Conservation (phyloP, 1,140 invertebrate genomes). For the Drosophila eugracilis region DNA sequence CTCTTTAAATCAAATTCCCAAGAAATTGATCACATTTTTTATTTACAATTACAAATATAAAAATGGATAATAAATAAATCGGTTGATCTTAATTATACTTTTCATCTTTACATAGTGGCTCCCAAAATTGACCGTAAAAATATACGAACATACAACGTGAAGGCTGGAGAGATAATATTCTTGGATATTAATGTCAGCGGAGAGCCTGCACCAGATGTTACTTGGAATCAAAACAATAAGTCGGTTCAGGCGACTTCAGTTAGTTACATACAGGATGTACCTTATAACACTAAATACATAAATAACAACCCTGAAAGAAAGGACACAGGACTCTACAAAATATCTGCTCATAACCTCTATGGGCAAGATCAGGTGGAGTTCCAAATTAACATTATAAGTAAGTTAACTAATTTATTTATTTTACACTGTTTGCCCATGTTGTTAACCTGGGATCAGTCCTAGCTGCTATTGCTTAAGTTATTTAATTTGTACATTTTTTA, state of each 20-base stretch:
- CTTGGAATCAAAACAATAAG: slow-evolving; percentile 88
- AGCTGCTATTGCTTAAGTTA: too few species aligned
- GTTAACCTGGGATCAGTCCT: too few species aligned
- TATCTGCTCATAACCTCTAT: slow-evolving; percentile 93
- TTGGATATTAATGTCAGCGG: slow-evolving; percentile 97
- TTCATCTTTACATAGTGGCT: slow-evolving; percentile 89
- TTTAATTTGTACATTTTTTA: not conserved
- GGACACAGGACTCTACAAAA: slow-evolving; percentile 94
- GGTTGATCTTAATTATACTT: slow-evolving; percentile 5
- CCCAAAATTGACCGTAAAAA: slow-evolving; percentile 97
- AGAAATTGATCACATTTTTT: too few species aligned
- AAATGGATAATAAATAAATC: too few species aligned
- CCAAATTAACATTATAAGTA: slow-evolving; percentile 95
- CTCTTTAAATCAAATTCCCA: too few species aligned
- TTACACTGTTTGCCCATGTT: too few species aligned
- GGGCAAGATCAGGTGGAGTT: slow-evolving; percentile 96
- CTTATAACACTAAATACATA: slow-evolving; percentile 94
- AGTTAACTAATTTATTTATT: too few species aligned
- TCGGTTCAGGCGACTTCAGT: slow-evolving; percentile 86
- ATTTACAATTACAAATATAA: too few species aligned
- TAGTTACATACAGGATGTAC: slow-evolving; percentile 91
- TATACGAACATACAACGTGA: slow-evolving; percentile 93
- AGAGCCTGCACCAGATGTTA: slow-evolving; percentile 95
- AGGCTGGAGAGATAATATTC: slow-evolving; percentile 95
- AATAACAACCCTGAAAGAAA: slow-evolving; percentile 93